Percentiles rank a stretch among this genome's conserved stretches.
Evolutionary conservation across 2,797 vertebrate species (phyloP).

Genomic region (Coranthus polyacanthus): DNA sequence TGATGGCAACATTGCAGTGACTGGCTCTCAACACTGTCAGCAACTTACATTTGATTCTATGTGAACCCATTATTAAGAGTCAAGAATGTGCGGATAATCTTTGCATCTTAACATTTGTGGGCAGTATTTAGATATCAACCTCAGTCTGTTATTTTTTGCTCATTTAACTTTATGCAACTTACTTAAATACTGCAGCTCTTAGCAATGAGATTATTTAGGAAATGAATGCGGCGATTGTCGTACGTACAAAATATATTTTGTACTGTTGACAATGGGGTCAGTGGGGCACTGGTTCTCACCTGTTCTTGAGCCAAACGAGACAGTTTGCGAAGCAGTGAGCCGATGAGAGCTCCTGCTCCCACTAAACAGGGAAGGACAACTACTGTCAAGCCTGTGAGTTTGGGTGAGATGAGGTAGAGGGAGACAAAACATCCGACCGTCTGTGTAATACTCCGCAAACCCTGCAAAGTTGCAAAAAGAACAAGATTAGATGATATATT

Average conservation of each 20-base stretch:
- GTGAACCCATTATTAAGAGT: neutral
- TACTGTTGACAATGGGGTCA: neutral
- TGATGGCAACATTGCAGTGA: neutral
- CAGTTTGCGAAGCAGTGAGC: conserved; percentile 90
- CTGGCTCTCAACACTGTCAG: neutral
- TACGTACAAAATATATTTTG: neutral
- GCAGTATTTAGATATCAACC: too few relatives aligned
- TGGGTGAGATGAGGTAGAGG: conserved; percentile 93
- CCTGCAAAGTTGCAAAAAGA: conserved; percentile 79
- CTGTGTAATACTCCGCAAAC: conserved; percentile 93
- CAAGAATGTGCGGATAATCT: conserved; percentile 1
- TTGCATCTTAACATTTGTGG: neutral
- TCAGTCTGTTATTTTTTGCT: too few relatives aligned
- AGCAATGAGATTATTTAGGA: too few relatives aligned
- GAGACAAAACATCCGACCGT: conserved; percentile 92
- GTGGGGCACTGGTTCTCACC: conserved; percentile 81
- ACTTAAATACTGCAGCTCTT: too few relatives aligned
- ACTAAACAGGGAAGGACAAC: conserved; percentile 90
- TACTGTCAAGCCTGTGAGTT: conserved; percentile 91
- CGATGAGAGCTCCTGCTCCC: conserved; percentile 89
- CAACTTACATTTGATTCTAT: too few relatives aligned
- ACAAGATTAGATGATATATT: neutral
- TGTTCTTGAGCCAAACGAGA: conserved; percentile 95
- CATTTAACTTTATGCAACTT: too few relatives aligned
- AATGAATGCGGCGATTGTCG: neutral